Conservation (phyloP, 2,797 vertebrate species). For the Betta splendens region DNA sequence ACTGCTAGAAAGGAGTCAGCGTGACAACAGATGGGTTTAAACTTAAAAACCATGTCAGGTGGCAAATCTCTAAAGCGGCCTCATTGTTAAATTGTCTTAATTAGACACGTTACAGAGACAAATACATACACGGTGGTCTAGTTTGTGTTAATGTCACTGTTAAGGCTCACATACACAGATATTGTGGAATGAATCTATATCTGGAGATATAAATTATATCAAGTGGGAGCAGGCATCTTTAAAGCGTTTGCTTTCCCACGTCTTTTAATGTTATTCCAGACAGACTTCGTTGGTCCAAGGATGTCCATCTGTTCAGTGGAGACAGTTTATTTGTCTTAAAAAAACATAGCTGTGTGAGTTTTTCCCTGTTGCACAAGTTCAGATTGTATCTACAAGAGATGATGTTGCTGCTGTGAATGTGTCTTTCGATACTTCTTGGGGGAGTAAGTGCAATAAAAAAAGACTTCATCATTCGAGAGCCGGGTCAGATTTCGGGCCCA, state of each 20-base stretch:
- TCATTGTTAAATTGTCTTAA: too few species aligned
- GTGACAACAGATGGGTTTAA: too few species aligned
- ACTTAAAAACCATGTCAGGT: too few species aligned
- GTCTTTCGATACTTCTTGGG: constrained; percentile 14
- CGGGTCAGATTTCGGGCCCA: neutral
- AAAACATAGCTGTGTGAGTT: constrained; percentile 2
- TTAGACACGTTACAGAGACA: too few species aligned
- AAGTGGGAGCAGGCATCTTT: neutral
- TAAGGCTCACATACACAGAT: too few species aligned
- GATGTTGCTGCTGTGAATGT: neutral
- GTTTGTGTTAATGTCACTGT: too few species aligned
- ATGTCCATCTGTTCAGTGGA: constrained; percentile 23
- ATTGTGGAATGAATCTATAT: too few species aligned
- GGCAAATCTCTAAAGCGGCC: too few species aligned
- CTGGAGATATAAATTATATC: neutral
- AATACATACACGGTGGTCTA: too few species aligned
- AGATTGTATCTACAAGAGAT: constrained; percentile 14
- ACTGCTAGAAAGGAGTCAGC: neutral
- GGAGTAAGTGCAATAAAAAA: constrained; percentile 61
- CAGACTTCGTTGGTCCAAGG: neutral
- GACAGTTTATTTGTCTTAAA: constrained; percentile 21
- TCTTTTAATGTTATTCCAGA: neutral
- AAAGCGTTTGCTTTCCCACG: neutral
- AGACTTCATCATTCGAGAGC: constrained; percentile 4
- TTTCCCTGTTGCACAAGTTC: constrained; percentile 25